Base-by-base conservation (phyloP, 2,888 invertebrate genomes). In the Eristalinus aeneus region DNA sequence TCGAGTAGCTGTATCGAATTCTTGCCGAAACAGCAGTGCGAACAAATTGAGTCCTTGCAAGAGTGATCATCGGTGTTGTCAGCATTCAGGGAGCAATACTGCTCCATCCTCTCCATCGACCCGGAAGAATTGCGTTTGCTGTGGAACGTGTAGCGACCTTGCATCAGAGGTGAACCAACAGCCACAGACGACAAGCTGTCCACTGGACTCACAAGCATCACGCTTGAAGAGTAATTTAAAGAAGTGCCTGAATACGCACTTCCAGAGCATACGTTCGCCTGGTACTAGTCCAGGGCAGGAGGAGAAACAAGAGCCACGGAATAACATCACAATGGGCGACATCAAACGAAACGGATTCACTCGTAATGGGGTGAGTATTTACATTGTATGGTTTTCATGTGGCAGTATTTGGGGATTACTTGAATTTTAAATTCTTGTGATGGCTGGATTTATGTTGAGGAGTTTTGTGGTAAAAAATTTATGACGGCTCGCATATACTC, bases 321-420 rank as follows among this genome's bases (percentile, higher is more conserved):
- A 34, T 20, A 22, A 4, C 16, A 20, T 36, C n/a, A 32, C 22
- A 65, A 86, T 86, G 86, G 56, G 77, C 9, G 86, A 86, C 61
- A 82, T 74, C 65, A 86, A 86, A 39, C 77, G 73, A 31, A 86
- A 86, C 69, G 86, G 86, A 65, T 78, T 86, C 61, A 32, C 73
- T 11, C 82, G 82, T 46, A 86, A 82, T 56, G 86, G 82, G 82
- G 86, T 86, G 61, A 78, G 86, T 82, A 16, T n/a, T n/a, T 16
- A 46, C 27, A 27, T 27, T 27, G 27, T 46, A 16, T 46, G 46
- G 16, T 46, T 46, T 46, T 46, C 16, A 46, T 46, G 46, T 16
- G 46, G 0, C 6, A 16, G 16, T 46, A 46, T n/a, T 46, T n/a
- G 8, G 16, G 46, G 46, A 46, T 46, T 46, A 46, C 16, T 46